These are phyloP conservation scores for Helleia helle DNA, from an alignment of 2,888 invertebrate species.

Conservation along the genomic window DNA sequence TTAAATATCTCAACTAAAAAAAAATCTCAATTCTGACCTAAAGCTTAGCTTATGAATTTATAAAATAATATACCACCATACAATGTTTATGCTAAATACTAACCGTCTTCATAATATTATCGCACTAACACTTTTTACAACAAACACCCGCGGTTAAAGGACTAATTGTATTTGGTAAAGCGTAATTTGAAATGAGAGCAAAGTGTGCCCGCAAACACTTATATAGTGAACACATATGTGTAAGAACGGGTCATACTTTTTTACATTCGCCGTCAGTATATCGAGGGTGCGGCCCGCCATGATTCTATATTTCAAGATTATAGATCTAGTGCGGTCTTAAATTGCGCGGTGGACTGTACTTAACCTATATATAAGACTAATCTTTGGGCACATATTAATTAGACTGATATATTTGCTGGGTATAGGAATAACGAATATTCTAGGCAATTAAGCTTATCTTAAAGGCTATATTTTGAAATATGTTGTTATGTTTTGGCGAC, in stretches of 20 bases:
- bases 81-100: too few species aligned
- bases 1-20: too few species aligned
- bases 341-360: neutral
- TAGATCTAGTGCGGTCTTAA: conserved; percentile 8
- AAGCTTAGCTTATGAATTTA: too few species aligned
- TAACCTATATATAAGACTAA: neutral
- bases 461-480: conserved; percentile 3
- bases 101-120: conserved; percentile 47
- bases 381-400: neutral
- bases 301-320: conserved; percentile 17
- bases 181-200: conserved; percentile 71
- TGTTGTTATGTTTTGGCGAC: conserved; percentile 1
- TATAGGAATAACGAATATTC: neutral
- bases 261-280: conserved; percentile 55
- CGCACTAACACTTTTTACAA: conserved; percentile 16
- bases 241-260: conserved; percentile 70
- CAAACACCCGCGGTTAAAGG: conserved; percentile 17
- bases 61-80: too few species aligned
- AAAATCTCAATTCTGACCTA: too few species aligned
- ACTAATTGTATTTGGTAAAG: conserved; percentile 59
- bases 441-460: conserved; percentile 6
- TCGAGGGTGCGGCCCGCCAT: conserved; percentile 54
- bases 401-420: neutral
- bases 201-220: conserved; percentile 60
- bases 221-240: conserved; percentile 71